Evolutionary conservation across 2,888 invertebrate species (phyloP), one percentile per base, ranked within the genome.

Genomic region (Xestoiulus laeticollis): DNA sequence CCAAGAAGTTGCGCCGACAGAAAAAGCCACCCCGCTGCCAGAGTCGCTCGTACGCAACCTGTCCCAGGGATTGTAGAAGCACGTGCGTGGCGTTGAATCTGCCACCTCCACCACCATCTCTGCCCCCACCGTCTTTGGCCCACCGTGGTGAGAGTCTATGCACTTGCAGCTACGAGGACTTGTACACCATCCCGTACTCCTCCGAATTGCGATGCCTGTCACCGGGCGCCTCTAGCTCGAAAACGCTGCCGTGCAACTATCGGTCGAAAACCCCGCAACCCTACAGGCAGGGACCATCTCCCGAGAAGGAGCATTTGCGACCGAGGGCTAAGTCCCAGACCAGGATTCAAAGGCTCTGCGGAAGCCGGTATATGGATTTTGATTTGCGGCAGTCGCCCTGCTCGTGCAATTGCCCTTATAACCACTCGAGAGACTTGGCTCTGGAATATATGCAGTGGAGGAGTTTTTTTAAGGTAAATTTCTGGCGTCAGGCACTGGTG

Each of bases 371-470:
- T 53, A 19, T 12, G n/a, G 53, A 59, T 6, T 43, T 22, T 44
- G 86, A 59, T 2, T 2, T 48, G 30, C 44, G 33, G 33, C 44
- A 44, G 22, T 78, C 78, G 0, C 19, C 38, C 10, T 87, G 82
- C 68, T 68, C 87, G 12, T 82, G 68, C 44, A 82, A 44, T 33
- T 87, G 68, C 10, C 87, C 68, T 1, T 82, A 78, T 87, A 87
- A 87, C 33, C 87, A 87, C 44, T 68, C 32, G 16, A 82, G 87
- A 16, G 82, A 87, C 82, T 30, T 87, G 38, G 87, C 87, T n/a
- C 38, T 87, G 38, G 87, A 87, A 22, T 87, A 87, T 53, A 59
- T 87, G 59, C 87, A 87, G 85, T 87, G 87, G 87, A 85, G 53
- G 38, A 87, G 85, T 22, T 87, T 87, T 38, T 87, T 87, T 30